Evolutionary conservation across 2,113 vertebrate genomes (phyloP), one percentile per base, ranked within the genome.

Genomic region (Stomatorhinus ivindoensis): DNA sequence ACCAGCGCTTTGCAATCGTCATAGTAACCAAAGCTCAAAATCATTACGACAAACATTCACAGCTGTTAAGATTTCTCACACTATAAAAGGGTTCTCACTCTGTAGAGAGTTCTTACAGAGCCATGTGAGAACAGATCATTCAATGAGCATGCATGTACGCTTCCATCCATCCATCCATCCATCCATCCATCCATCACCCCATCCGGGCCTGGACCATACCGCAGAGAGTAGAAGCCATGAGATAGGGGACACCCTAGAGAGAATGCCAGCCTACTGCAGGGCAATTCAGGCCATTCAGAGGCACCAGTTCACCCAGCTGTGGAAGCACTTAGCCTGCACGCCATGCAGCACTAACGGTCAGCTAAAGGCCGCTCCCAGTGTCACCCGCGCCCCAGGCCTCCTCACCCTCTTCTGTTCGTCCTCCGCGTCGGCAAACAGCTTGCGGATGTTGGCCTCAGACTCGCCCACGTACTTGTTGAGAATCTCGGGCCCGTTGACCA

Each of bases 401-500:
- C 94, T 96, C 92, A 99, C 98, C 97, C 97, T 96, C 91, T 97
- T 98, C 93, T 99, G 98, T 50, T 99, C 98, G 0, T 99, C 98
- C 91, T 99, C 98, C 1, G 98, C 98, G 88, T 99, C 98, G 87
- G 98, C 98, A 86, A 99, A 99, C 91, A 99, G 97, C 92, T 99
- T 99, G 88, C 98, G 95, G 93, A 99, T 96, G 95, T 99, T 99
- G 73, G 98, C 98, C 93, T 99, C 98, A 0, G 98, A 99, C 93
- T 99, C 98, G 0, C 98, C 98, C 27, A 99, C 98, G 0, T 98
- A 99, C 84, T 99, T 99, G 93, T 99, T 99, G 92, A 99, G 97
- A 89, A 99, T 97, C 92, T 99, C 98, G 0, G 98, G 98, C 8
- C 98, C 98, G 0, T 99, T 99, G 92, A 99, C 98, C 73, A 99